Base-by-base conservation (phyloP, 2,888 invertebrate species). In the Lordiphosa andalusiaca region DNA sequence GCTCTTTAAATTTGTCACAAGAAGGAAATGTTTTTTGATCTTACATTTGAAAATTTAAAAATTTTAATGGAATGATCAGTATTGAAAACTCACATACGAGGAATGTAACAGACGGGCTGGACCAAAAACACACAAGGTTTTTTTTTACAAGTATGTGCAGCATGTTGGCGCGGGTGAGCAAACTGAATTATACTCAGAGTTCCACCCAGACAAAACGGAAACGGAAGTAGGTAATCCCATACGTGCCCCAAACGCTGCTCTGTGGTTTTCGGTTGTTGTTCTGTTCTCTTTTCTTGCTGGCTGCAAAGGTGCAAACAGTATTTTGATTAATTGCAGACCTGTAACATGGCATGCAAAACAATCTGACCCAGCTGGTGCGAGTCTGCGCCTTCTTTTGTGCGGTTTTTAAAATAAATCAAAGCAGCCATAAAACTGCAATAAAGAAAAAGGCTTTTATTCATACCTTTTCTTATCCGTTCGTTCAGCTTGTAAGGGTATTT, bases 161-260 rank as follows among this genome's bases (percentile, higher is more conserved):
- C 10, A 51, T 60, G 50, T 56, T 55, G 44, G 58, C 41, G 68
- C 44, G 67, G 58, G 40, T 67, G 63, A 63, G 58, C 62, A 53
- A 65, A 59, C 59, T 47, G 61, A 67, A 69, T 66, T 62, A 63
- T 53, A 70, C 53, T 35, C 50, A 16, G 41, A 6, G 10, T 12
- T 36, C 40, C 36, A 47, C 21, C n/a, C 49, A 54, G 63, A 38
- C 53, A 33, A 25, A 65, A 25, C 77, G 77, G 77, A 77, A 77
- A 69, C 77, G 77, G 77, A 77, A 73, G 74, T 70, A 69, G 71
- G 77, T 77, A 76, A 71, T 71, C 56, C 77, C 77, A 77, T 73
- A 73, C 66, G 76, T 73, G 81, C 59, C 67, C 56, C 38, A 30
- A 30, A 30, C 30, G 9, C 30, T 0, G 9, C 9, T 12, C 37